phyloP scores from a whole-genome alignment of 2,888 invertebrate genomes.

The Podotricha telesiphe region DNA sequence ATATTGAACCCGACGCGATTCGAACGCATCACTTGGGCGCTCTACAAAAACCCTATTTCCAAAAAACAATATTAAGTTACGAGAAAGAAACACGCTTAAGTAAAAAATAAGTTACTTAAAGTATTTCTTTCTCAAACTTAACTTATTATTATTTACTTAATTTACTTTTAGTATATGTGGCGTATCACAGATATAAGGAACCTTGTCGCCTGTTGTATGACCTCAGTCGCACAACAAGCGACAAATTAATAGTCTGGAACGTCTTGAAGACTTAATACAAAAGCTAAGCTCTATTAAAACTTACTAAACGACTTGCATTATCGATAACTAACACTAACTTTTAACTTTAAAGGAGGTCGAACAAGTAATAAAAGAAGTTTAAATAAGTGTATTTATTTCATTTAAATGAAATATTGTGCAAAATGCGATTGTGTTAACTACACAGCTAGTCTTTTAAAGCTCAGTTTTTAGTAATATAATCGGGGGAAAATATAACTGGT shows the following conservation, averaged over 20 bases:
- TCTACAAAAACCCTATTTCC: too few species aligned
- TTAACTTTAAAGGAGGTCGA: constrained; percentile 19
- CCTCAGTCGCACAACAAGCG: neutral
- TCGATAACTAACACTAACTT: constrained; percentile 11
- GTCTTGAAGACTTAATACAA: neutral
- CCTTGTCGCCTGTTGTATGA: neutral
- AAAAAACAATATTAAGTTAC: too few species aligned
- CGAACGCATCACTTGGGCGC: too few species aligned
- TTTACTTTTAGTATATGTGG: too few species aligned
- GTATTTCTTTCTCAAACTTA: too few species aligned
- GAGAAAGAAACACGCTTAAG: too few species aligned
- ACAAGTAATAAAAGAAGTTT: constrained; percentile 11
- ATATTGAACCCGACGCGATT: too few species aligned
- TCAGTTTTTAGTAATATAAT: too few species aligned
- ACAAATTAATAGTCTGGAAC: neutral
- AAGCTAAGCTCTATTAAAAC: constrained; percentile 12
- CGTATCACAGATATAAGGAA: neutral
- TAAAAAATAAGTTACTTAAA: too few species aligned
- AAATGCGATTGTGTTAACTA: neutral
- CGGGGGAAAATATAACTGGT: too few species aligned
- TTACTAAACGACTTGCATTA: constrained; percentile 11
- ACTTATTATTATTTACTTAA: too few species aligned
- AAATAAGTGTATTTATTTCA: neutral
- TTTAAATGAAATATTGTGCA: neutral
- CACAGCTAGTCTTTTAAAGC: too few species aligned